These are phyloP conservation scores for Xanthorhoe designata DNA, from an alignment of 2,888 invertebrate genomes.

Conservation along the genomic window DNA sequence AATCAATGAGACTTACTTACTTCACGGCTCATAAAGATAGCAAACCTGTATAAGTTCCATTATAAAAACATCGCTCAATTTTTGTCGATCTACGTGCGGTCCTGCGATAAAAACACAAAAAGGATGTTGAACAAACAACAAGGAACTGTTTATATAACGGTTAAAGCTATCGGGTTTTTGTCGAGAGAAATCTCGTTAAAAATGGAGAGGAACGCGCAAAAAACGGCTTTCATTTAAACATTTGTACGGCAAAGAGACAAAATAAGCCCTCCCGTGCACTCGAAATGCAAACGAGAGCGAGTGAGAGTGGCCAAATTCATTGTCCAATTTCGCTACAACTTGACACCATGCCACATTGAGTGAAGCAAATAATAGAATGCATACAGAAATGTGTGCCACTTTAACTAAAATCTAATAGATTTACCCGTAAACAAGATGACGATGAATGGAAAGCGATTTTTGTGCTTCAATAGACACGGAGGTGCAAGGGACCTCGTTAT, in stretches of 20 bases:
- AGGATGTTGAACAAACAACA: conserved; percentile 55
- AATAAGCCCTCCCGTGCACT: conserved; percentile 64
- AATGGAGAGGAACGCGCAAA: conserved; percentile 71
- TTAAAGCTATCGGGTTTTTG: conserved; percentile 69
- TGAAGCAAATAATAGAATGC: neutral
- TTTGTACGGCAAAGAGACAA: conserved; percentile 66
- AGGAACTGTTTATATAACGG: conserved; percentile 73
- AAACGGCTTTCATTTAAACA: conserved; percentile 74
- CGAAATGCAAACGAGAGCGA: conserved; percentile 71
- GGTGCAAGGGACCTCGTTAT: conserved; percentile 70
- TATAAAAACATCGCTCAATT: conserved; percentile 16
- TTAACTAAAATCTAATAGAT: conserved; percentile 30
- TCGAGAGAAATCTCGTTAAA: conserved; percentile 70
- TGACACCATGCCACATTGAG: neutral
- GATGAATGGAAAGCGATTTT: conserved; percentile 76
- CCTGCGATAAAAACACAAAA: conserved; percentile 47
- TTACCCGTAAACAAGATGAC: conserved; percentile 70
- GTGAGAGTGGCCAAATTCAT: conserved; percentile 62
- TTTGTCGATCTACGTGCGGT: conserved; percentile 27
- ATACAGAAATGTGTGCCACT: conserved; percentile 5
- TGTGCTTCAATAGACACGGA: conserved; percentile 64
- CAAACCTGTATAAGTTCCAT: conserved; percentile 19
- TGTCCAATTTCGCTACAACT: conserved; percentile 38
- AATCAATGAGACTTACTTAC: conserved; percentile 24
- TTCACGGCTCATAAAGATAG: conserved; percentile 9